These are phyloP conservation scores for Diadophis punctatus DNA, from an alignment of 2,113 vertebrate genomes.

Conservation along the genomic window DNA sequence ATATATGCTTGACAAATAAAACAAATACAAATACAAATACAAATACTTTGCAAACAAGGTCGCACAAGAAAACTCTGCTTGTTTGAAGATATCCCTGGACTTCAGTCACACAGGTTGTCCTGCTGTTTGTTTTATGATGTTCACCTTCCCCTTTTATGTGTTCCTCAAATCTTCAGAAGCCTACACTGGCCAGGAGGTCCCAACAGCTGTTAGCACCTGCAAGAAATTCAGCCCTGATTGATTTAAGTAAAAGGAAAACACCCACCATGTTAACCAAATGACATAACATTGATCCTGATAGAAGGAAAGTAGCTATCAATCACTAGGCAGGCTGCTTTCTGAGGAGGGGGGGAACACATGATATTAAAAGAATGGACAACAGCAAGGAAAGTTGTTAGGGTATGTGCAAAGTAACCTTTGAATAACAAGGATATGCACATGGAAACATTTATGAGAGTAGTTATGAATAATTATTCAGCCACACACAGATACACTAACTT, in stretches of 20 bases:
- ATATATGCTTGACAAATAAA: too few relatives aligned
- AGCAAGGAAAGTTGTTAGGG: not conserved
- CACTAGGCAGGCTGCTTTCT: not conserved
- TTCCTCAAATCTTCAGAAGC: not conserved
- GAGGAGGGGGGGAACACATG: not conserved
- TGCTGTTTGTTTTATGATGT: not conserved
- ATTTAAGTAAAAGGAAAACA: conserved; percentile 25
- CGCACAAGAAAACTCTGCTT: not conserved
- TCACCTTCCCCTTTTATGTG: not conserved
- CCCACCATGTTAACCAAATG: conserved; percentile 16
- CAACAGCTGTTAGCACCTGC: not conserved
- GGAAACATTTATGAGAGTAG: too few relatives aligned
- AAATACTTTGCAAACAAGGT: not conserved
- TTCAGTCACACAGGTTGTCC: not conserved
- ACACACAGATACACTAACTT: too few relatives aligned
- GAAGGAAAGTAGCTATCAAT: conserved; percentile 22
- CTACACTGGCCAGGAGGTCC: not conserved
- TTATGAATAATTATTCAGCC: too few relatives aligned
- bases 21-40: too few relatives aligned
- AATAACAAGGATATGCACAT: too few relatives aligned
- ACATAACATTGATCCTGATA: not conserved
- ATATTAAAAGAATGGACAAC: not conserved
- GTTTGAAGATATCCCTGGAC: not conserved
- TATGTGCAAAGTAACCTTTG: too few relatives aligned
- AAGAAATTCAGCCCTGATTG: conserved; percentile 14